Evolutionary conservation across 2,797 vertebrate species (phyloP).

Genomic region (Schizopygopsis pylzovi): DNA sequence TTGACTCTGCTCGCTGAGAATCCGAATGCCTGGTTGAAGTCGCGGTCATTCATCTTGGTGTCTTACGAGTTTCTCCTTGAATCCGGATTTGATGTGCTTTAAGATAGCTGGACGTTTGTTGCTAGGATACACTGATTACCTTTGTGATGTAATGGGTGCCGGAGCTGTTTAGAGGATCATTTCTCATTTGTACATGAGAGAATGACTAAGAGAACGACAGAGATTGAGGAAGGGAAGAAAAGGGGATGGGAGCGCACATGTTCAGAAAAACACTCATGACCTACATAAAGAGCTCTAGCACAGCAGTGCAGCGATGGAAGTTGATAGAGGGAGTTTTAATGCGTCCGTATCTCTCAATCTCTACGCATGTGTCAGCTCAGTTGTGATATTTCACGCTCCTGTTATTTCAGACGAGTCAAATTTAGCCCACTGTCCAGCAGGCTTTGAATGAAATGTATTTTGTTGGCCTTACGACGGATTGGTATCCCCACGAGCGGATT

Average conservation of each 20-base stretch:
- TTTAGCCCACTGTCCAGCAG: constrained; percentile 38
- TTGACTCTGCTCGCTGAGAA: neutral
- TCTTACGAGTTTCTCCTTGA: constrained; percentile 12
- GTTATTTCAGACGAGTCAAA: constrained; percentile 44
- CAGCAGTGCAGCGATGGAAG: constrained; percentile 47
- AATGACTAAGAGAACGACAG: constrained; percentile 13
- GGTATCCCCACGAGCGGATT: constrained; percentile 34
- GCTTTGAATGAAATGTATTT: constrained; percentile 34
- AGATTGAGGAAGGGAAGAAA: constrained; percentile 12
- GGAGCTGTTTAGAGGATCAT: constrained; percentile 36
- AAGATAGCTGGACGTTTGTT: constrained; percentile 33
- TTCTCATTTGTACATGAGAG: constrained; percentile 29
- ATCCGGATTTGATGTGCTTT: constrained; percentile 42
- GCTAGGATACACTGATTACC: constrained; percentile 45
- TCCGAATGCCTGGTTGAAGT: neutral
- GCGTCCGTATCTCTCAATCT: constrained; percentile 30
- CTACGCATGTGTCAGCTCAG: constrained; percentile 17
- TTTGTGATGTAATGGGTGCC: constrained; percentile 32
- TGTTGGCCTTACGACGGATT: constrained; percentile 26
- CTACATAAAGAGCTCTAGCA: constrained; percentile 59
- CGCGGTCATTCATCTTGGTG: neutral
- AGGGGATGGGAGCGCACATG: constrained; percentile 29
- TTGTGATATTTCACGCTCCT: constrained; percentile 42
- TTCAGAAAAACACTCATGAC: constrained; percentile 55
- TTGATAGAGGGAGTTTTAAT: constrained; percentile 54